These are phyloP conservation scores for Mustelus asterias DNA, from an alignment of 2,113 vertebrate genomes.

Conservation along the genomic window DNA sequence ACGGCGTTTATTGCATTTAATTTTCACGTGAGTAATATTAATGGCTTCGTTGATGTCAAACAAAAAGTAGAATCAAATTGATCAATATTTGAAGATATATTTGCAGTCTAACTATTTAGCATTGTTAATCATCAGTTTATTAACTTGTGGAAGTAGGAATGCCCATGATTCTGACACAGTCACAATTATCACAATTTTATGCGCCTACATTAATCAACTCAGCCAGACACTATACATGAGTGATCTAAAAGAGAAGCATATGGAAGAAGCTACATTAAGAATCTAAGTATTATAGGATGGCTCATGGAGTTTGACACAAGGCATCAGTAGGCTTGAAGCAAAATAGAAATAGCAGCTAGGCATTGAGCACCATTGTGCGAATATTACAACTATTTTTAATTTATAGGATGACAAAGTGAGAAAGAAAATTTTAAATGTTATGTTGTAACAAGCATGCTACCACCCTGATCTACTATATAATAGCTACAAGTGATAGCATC, in stretches of 20 bases:
- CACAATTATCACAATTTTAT: constrained; percentile 25
- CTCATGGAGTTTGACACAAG: constrained; percentile 29
- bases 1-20: not conserved
- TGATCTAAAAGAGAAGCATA: constrained; percentile 19
- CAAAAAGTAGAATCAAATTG: not conserved
- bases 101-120: not conserved
- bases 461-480: not conserved
- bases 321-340: not conserved
- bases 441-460: not conserved
- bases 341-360: constrained; percentile 2
- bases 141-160: not conserved
- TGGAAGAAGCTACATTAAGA: constrained; percentile 34
- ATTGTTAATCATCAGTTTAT: not conserved
- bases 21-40: not conserved
- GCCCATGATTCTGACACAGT: constrained; percentile 19
- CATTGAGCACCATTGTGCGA: not conserved
- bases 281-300: constrained; percentile 6
- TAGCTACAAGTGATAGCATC: not conserved
- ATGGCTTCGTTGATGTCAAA: not conserved
- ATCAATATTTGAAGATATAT: not conserved
- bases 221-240: constrained; percentile 31
- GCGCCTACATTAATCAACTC: constrained; percentile 20
- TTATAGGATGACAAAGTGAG: not conserved
- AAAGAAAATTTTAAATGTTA: not conserved
- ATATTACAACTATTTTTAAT: not conserved